Evolutionary conservation across 2,888 invertebrate genomes (phyloP).

Genomic region (Microplitis manilae): DNA sequence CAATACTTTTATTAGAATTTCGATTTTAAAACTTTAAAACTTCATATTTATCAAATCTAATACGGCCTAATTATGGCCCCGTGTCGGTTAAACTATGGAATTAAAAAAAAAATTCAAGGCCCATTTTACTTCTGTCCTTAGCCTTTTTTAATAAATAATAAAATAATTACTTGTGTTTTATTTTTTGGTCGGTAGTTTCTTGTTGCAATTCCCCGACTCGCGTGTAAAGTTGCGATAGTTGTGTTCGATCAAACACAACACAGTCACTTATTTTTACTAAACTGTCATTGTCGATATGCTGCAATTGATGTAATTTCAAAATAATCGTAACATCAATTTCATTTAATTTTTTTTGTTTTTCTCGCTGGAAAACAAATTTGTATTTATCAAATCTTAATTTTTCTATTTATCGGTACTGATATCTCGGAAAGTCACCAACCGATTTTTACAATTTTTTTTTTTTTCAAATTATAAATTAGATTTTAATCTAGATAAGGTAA

Average conservation of each 20-base stretch:
- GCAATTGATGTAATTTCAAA: constrained; percentile 80
- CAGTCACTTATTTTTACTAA: constrained; percentile 69
- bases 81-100: too few species aligned
- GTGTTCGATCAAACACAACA: constrained; percentile 78
- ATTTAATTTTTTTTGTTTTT: constrained; percentile 85
- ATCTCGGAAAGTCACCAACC: too few species aligned
- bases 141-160: too few species aligned
- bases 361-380: constrained; percentile 72
- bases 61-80: too few species aligned
- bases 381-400: too few species aligned
- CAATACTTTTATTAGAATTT: too few species aligned
- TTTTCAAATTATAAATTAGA: constrained; percentile 47
- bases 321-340: constrained; percentile 82
- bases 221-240: constrained; percentile 75
- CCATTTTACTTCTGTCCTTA: too few species aligned
- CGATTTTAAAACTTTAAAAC: too few species aligned
- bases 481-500: not conserved
- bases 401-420: too few species aligned
- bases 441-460: too few species aligned
- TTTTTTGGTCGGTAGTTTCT: constrained; percentile 78
- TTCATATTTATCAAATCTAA: too few species aligned
- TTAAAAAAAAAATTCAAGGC: too few species aligned
- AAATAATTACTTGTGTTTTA: constrained; percentile 75
- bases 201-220: constrained; percentile 78
- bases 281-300: constrained; percentile 73